Base-by-base conservation (phyloP, 2,888 invertebrate genomes). In the Drosophila quinaria region DNA sequence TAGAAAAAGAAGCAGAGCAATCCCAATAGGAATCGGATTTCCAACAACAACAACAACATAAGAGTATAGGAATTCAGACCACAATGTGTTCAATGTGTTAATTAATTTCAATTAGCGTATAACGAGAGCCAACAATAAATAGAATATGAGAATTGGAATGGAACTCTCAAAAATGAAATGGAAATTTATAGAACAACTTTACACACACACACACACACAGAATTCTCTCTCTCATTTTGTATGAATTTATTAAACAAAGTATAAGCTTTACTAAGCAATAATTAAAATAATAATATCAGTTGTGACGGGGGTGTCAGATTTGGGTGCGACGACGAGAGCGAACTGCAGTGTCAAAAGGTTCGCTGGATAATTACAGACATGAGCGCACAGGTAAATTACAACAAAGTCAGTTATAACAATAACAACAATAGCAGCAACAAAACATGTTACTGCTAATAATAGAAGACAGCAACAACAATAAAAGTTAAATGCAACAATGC, bases 81-180 rank as follows among this genome's bases (percentile, higher is more conserved):
- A 52, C 35, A 29, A 29, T 50, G 44, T 44, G 46, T 62, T 62
- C 41, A 76, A 75, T 73, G 74, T 89, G 89, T 79, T 90, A 90
- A 90, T 90, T 89, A 85, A 89, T 89, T 89, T 89, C 80, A 90
- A 90, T 90, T 90, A 88, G 68, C 82, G 63, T 56, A 66, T 72
- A 87, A 86, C 78, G 67, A 83, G 71, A 81, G 74, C 70, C 58
- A 61, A 49, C 41, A 61, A 60, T 66, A 70, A 65, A 66, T 35
- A 62, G 4, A 59, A 19, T 50, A 54, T 42, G 52, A 37, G 44
- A 66, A 68, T 15, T 47, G 42, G 31, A 37, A 49, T 29, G 19
- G 29, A 81, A 62, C 49, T 50, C 63, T 49, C 15, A 47, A 46
- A 71, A 66, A 51, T 51, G 25, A 68, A 67, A 75, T 73, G 73